Base-by-base conservation (phyloP, 2,797 vertebrate genomes). In the Syngnathus acus region DNA sequence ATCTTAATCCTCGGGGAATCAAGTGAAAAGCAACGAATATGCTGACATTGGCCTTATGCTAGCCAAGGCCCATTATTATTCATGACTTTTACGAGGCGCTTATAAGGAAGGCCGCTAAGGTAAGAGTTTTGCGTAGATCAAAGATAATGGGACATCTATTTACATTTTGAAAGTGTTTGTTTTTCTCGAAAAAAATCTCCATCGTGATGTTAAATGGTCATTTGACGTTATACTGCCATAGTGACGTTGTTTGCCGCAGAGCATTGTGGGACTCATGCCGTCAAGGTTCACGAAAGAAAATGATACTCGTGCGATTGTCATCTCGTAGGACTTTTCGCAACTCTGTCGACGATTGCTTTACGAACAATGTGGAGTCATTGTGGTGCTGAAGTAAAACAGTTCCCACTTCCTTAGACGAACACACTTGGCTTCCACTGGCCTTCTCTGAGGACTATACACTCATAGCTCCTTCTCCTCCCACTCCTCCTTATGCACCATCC, bases 381-480 rank as follows among this genome's bases (percentile, higher is more conserved):
- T 45, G 39, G 64, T 72, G 73, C 79, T 78, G 72, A 78, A 87
- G 79, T 82, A 78, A 83, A 84, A 75, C 65, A 85, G 75, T 83
- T 87, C 71, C 73, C 62, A 78, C 83, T 87, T 87, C 74, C 74
- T 80, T 60, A 78, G 78, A 87, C 76, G 77, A 86, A 83, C 80
- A 84, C 75, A 75, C 74, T 82, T 84, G 75, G 79, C 81, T 81
- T 84, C 82, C 72, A 78, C 75, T 78, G 79, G 65, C 42, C 73
- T 88, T 80, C 84, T 79, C 70, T 66, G 80, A 83, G 81, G 79
- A 79, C 72, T 65, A 66, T 74, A 71, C 69, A 68, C 78, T 87
- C 71, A 71, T 65, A 83, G 61, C 72, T 74, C 81, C 75, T 63
- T 66, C 69, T 84, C 78, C 78, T 79, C 77, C 73, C 77, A 72